Evolutionary conservation across 1,140 invertebrate genomes (phyloP).

Genomic region (Drosophila serrata): DNA sequence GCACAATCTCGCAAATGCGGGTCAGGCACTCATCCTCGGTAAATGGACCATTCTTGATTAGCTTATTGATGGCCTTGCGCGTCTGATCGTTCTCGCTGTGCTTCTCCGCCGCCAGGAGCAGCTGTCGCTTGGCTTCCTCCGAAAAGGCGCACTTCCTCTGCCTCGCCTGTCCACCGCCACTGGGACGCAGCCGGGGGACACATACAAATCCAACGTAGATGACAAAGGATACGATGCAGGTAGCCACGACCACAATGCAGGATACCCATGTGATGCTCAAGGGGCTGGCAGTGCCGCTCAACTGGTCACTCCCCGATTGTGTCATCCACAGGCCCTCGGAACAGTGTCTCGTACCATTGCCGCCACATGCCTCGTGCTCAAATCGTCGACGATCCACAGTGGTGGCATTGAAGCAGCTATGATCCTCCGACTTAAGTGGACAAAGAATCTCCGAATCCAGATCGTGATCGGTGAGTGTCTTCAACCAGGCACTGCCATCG

Average conservation of each 20-base stretch:
- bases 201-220: neutral
- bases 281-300: neutral
- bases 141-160: neutral
- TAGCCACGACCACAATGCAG: neutral
- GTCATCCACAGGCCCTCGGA: slow-evolving; percentile 25
- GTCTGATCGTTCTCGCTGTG: neutral
- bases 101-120: neutral
- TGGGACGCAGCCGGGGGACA: neutral
- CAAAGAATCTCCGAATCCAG: slow-evolving; percentile 74
- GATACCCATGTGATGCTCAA: neutral
- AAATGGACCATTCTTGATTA: slow-evolving; percentile 21
- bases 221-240: accelerated
- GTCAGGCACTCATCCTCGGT: slow-evolving; percentile 39
- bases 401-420: slow-evolving; percentile 68
- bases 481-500: slow-evolving; percentile 38
- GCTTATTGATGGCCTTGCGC: neutral
- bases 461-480: slow-evolving; percentile 56
- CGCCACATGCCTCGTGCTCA: slow-evolving; percentile 69
- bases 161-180: neutral
- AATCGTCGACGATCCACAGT: slow-evolving; percentile 56
- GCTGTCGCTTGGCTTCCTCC: neutral
- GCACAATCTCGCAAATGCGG: slow-evolving; percentile 27
- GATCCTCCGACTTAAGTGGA: slow-evolving; percentile 26
- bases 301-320: neutral
- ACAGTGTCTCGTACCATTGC: slow-evolving; percentile 54